These are phyloP conservation scores for Muricea muricata DNA, from an alignment of 92 coral and sea anemone genomes.

Conservation along the genomic window DNA sequence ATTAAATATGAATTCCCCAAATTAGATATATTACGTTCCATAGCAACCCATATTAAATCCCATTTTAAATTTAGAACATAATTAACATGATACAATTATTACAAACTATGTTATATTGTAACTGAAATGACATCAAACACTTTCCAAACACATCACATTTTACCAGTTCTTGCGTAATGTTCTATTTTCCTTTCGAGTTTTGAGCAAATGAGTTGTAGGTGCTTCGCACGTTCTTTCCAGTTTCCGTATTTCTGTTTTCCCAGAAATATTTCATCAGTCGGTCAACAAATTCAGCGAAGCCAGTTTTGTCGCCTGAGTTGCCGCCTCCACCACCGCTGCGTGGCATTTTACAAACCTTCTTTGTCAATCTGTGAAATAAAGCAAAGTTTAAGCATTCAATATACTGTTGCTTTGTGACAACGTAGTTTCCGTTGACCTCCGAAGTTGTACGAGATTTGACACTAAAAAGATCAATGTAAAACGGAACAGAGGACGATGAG, in stretches of 20 bases:
- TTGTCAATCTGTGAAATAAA: background rate
- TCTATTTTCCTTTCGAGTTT: slow-evolving; percentile 24
- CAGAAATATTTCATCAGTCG: slow-evolving; percentile 19
- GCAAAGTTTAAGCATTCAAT: too few relatives aligned
- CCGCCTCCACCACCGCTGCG: background rate
- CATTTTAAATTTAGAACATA: background rate
- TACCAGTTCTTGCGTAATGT: background rate
- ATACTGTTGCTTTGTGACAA: too few relatives aligned
- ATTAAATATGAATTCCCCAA: background rate
- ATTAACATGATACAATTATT: background rate
- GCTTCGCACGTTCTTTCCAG: slow-evolving; percentile 36
- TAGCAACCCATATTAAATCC: background rate
- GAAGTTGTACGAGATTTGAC: too few relatives aligned
- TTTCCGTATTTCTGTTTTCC: slow-evolving; percentile 27
- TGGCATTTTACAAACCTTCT: slow-evolving; percentile 11
- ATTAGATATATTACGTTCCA: background rate
- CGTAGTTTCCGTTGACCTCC: too few relatives aligned
- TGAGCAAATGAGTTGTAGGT: slow-evolving; percentile 2
- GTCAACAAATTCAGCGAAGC: slow-evolving; percentile 9
- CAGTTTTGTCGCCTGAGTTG: slow-evolving; percentile 7
- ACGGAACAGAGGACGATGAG: too few relatives aligned
- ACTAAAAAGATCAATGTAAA: too few relatives aligned
- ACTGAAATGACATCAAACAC: background rate
- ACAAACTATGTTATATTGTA: background rate
- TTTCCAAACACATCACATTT: background rate